phyloP scores from a whole-genome alignment of 2,888 invertebrate genomes.

The Caradrina clavipalpis region DNA sequence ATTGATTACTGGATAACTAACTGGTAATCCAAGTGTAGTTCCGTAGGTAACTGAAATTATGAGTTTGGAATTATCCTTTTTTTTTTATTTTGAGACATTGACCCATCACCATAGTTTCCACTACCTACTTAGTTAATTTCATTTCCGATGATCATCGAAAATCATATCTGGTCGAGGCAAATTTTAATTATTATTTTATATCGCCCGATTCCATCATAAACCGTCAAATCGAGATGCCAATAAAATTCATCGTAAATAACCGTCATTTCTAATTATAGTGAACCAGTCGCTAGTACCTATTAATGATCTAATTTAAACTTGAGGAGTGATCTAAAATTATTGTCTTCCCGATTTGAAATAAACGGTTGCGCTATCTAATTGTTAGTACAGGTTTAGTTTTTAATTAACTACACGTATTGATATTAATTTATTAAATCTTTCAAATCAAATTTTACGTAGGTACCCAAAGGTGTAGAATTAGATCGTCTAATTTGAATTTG shows the following conservation, averaged over 20 bases:
- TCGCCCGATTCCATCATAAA: conserved; percentile 6
- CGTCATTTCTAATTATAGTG: conserved; percentile 56
- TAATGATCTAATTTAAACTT: conserved; percentile 39
- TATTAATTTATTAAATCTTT: background rate
- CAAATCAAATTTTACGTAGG: too few species aligned
- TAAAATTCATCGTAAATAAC: conserved; percentile 48
- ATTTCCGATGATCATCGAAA: background rate
- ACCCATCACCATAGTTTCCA: background rate
- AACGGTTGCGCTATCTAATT: conserved; percentile 12
- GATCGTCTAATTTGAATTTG: too few species aligned
- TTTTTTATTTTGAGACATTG: too few species aligned
- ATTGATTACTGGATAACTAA: too few species aligned
- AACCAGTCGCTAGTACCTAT: conserved; percentile 22
- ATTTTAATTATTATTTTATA: conserved; percentile 6
- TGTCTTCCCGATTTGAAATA: conserved; percentile 32
- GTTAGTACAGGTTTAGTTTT: background rate
- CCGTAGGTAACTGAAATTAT: too few species aligned
- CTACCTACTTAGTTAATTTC: background rate
- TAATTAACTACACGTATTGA: background rate
- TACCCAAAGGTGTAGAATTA: too few species aligned
- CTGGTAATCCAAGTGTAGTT: too few species aligned
- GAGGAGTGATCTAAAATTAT: conserved; percentile 33
- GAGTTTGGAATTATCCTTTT: too few species aligned
- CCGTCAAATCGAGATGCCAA: conserved; percentile 22
- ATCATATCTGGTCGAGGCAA: background rate